Evolutionary conservation across 2,888 invertebrate species (phyloP).

Genomic region (Leucozona laternaria): DNA sequence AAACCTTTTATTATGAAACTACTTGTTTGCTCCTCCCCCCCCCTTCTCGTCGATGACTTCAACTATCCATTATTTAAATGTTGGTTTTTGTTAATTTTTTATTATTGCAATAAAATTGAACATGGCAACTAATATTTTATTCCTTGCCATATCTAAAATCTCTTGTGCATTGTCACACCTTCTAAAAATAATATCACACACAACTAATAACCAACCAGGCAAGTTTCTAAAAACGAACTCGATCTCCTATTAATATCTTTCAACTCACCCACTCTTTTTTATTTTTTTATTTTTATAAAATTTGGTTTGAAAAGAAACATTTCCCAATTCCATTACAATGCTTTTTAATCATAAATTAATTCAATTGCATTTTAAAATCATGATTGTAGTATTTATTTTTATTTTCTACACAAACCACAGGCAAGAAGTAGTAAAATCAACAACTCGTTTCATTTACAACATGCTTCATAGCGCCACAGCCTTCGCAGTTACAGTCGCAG

Average conservation of each 20-base stretch:
- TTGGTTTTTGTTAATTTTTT: neutral
- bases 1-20: neutral
- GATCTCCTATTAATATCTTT: neutral
- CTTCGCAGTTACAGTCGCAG: no score
- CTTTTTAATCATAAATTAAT: constrained; percentile 66
- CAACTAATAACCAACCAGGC: neutral
- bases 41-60: neutral
- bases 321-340: constrained; percentile 56
- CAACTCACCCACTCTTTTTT: constrained; percentile 17
- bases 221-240: constrained; percentile 11
- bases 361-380: constrained; percentile 68
- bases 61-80: neutral
- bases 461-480: constrained; percentile 33
- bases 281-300: neutral
- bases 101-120: constrained; percentile 7
- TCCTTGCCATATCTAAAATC: constrained; percentile 13
- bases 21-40: neutral
- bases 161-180: constrained; percentile 21
- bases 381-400: constrained; percentile 10
- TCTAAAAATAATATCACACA: constrained; percentile 6
- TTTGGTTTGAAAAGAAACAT: neutral
- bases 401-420: constrained; percentile 7
- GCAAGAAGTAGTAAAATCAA: constrained; percentile 23
- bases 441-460: constrained; percentile 43
- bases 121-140: neutral